Conservation (phyloP, 2,888 invertebrate species). For the Tetranychus piercei region DNA sequence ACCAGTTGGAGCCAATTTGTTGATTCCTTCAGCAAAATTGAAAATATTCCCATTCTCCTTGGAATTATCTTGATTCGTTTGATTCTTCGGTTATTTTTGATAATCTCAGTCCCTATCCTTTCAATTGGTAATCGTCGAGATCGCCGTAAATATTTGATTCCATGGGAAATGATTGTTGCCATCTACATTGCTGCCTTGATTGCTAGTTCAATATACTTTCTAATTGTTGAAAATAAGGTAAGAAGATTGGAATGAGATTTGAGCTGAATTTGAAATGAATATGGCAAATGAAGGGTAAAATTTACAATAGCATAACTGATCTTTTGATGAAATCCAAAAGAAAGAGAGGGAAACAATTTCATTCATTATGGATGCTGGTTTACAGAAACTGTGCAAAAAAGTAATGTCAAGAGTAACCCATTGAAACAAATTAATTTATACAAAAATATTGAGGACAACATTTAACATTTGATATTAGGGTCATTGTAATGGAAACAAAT, state of each 20-base stretch:
- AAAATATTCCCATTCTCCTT: background rate
- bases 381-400: background rate
- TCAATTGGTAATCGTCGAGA: background rate
- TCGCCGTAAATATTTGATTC: background rate
- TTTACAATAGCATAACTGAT: background rate
- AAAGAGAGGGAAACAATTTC: background rate
- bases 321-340: background rate
- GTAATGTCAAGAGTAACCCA: too few relatives aligned
- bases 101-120: background rate
- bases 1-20: background rate
- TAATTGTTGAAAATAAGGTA: slow-evolving; percentile 7
- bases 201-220: background rate
- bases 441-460: background rate
- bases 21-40: background rate
- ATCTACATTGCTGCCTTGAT: background rate
- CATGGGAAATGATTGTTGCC: slow-evolving; percentile 2
- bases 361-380: background rate
- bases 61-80: background rate
- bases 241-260: background rate
- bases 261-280: too few relatives aligned
- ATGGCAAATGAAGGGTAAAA: too few relatives aligned
- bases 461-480: background rate
- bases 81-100: background rate
- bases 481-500: background rate
- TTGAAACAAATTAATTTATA: too few relatives aligned